Base-by-base conservation (phyloP, 2,113 vertebrate genomes). In the Archilochus colubris region DNA sequence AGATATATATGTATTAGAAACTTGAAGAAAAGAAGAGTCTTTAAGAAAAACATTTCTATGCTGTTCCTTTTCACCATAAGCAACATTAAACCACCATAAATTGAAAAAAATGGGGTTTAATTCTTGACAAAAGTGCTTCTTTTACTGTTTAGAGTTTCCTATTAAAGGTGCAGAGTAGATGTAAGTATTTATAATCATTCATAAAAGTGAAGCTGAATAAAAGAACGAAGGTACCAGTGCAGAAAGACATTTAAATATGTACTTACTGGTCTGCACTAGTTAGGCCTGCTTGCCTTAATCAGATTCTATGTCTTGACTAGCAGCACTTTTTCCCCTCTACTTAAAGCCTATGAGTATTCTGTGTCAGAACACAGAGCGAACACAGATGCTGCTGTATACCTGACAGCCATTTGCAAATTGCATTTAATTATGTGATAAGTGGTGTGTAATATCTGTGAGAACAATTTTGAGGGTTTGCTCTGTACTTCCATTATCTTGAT, bases 401-500 rank as follows among this genome's bases (percentile, higher is more conserved):
- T 93, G 84, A 87, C 46, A 96, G 79, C 67, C 70, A 66, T 62
- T 94, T 87, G 30, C 59, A 89, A 95, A 93, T 89, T 91, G 68
- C 82, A 58, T 94, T 91, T 95, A 94, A 91, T 74, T 67, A 82
- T 51, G 68, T 55, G 93, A 93, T 73, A 88, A 96, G 85, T 53
- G 76, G 61, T 46, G 31, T 69, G 55, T 64, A 85, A 62, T 85
- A 85, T 87, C 93, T 66, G 54, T 43, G 72, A 94, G 70, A 91
- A 91, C 17, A 33, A 80, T 86, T 82, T 94, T 94, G 94, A 92
- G 76, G 55, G 61, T 94, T 94, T 94, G 59, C 72, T 82, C 81
- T 80, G 78, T 86, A 94, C 61, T 92, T 87, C 83, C 74, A 76
- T 96, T 94, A 89, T 88, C 87, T 89, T 94, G 91, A 96, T 91